Percentiles rank a stretch among this genome's conserved stretches.
phyloP scores from a whole-genome alignment of 2,113 vertebrate genomes.

The Lophius piscatorius region DNA sequence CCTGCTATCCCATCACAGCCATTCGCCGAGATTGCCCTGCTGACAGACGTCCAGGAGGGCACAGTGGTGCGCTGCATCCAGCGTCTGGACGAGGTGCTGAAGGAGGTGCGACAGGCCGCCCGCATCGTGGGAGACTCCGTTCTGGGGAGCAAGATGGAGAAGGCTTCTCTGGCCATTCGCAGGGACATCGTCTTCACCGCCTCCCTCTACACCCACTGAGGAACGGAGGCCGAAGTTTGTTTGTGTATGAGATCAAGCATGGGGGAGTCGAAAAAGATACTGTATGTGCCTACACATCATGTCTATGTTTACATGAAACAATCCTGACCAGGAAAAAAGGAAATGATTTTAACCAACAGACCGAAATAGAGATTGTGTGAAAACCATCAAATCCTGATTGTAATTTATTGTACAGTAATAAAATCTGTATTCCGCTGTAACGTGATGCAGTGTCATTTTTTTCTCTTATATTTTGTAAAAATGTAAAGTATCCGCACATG shows the following conservation, averaged over 20 bases:
- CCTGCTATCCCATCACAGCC: conserved; percentile 70
- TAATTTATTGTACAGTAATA: conserved; percentile 77
- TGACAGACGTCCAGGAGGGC: conserved; percentile 91
- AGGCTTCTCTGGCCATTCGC: conserved; percentile 87
- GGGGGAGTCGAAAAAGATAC: conserved; percentile 13
- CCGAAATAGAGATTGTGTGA: conserved; percentile 40
- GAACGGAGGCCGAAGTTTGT: not conserved
- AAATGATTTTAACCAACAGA: conserved; percentile 46
- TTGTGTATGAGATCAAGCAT: conserved; percentile 13
- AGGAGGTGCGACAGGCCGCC: conserved; percentile 88
- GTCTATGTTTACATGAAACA: conserved; percentile 50
- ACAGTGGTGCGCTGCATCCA: conserved; percentile 93
- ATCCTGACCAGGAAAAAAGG: conserved; percentile 7
- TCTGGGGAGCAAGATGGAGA: conserved; percentile 92
- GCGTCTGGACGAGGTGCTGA: conserved; percentile 91
- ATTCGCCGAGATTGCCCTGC: conserved; percentile 87
- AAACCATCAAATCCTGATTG: conserved; percentile 49
- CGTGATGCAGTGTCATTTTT: not conserved
- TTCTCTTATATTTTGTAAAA: not conserved
- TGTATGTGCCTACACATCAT: conserved; percentile 48
- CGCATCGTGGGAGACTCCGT: conserved; percentile 91
- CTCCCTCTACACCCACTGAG: conserved; percentile 92
- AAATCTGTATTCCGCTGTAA: conserved; percentile 37
- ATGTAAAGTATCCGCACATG: not conserved
- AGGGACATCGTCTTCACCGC: conserved; percentile 94